Conservation (phyloP, 2,888 invertebrate genomes). For the Eupsilia transversa region DNA sequence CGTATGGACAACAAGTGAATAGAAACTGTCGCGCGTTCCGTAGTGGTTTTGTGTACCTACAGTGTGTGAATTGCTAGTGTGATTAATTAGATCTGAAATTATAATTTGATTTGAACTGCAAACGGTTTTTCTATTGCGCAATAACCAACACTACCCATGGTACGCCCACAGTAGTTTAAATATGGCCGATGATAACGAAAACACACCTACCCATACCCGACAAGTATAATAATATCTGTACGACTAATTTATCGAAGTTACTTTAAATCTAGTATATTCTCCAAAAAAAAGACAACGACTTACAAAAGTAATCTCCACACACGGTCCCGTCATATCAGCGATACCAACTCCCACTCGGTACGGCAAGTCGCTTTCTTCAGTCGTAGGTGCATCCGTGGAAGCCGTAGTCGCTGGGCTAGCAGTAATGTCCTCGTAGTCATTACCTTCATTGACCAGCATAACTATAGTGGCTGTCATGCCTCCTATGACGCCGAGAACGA, state of each 20-base stretch:
- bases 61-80: too few species aligned
- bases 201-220: too few species aligned
- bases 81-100: too few species aligned
- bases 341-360: slow-evolving; percentile 95
- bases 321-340: slow-evolving; percentile 97
- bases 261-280: slow-evolving; percentile 2
- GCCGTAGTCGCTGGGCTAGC: slow-evolving; percentile 19
- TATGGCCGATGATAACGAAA: too few species aligned
- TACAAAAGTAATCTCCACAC: slow-evolving; percentile 97
- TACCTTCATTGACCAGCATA: slow-evolving; percentile 72
- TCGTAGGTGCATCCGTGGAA: background rate
- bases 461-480: slow-evolving; percentile 79
- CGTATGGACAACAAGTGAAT: too few species aligned
- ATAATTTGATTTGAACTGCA: too few species aligned
- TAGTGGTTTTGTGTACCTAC: too few species aligned
- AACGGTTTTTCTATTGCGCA: too few species aligned
- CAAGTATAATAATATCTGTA: too few species aligned
- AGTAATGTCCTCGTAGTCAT: slow-evolving; percentile 6
- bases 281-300: slow-evolving; percentile 76
- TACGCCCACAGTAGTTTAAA: too few species aligned
- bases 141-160: too few species aligned
- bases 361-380: slow-evolving; percentile 38
- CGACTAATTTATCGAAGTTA: background rate
- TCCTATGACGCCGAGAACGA: slow-evolving; percentile 77
- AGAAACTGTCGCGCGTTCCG: too few species aligned